Base-by-base conservation (phyloP, 2,888 invertebrate genomes). In the Charanyca ferruginea region DNA sequence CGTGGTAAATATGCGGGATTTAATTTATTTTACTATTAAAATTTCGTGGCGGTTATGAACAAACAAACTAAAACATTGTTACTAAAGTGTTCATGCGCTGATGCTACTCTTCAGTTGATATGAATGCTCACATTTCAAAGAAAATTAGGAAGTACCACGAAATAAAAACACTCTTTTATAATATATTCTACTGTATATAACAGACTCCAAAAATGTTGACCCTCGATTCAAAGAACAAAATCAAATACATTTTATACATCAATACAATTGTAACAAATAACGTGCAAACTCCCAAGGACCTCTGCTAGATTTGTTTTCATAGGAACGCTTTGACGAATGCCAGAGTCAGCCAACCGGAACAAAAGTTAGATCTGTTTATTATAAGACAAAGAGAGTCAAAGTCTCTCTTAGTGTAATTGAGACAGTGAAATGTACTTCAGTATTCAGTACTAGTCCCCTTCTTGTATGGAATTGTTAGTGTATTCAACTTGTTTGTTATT, bases 281-380 rank as follows among this genome's bases (percentile, higher is more conserved):
- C 35, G 68, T 64, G 64, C 42, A 66, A 84, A 85, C 75, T 83
- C 80, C 73, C 78, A 83, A 83, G 81, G 83, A 81, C 70, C 73
- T 32, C 61, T 58, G 55, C 66, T 79, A 82, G 78, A 85, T 85
- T 84, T 83, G 83, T 88, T 83, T 84, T 85, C 79, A 84, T 70
- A 74, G 80, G 81, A 87, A 87, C 83, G 87, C 88, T 88, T 88
- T 88, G 87, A 88, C 85, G 83, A 84, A 88, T 87, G 78, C 85
- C 84, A 73, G 80, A 83, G 77, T 80, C 83, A 86, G 83, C 80
- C 83, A 80, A 79, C 81, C 83, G 69, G 80, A 77, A 81, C 77
- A 76, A 81, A 83, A 84, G 84, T 87, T 83, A 73, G 78, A 80
- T 74, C 79, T 83, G 87, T 86, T 85, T 87, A 85, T 86, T 85